Conservation (phyloP, 1,140 invertebrate genomes). For the Akabosia matsudoensis region DNA sequence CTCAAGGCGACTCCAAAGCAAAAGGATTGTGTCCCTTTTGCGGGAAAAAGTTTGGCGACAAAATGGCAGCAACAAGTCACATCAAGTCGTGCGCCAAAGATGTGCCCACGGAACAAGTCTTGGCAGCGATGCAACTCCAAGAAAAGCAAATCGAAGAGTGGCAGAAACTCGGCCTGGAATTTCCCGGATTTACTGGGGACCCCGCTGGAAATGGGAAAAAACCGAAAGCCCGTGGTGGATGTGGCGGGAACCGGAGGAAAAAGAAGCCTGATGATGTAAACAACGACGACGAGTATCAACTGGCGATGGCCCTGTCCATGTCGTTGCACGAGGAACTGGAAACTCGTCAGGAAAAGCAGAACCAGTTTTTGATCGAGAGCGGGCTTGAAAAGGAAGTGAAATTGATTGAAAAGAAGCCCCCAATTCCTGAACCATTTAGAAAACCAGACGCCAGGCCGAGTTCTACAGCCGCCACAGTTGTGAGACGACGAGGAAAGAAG, state of each 20-base stretch:
- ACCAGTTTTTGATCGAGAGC: slow-evolving; percentile 30
- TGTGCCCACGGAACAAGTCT: slow-evolving; percentile 52
- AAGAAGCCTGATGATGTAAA: not conserved
- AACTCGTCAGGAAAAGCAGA: slow-evolving; percentile 39
- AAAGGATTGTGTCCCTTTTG: slow-evolving; percentile 53
- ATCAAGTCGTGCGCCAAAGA: slow-evolving; percentile 55
- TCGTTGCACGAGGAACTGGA: slow-evolving; percentile 54
- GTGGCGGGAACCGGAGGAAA: slow-evolving; percentile 3
- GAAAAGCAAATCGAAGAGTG: slow-evolving; percentile 55
- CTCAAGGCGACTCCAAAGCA: not conserved
- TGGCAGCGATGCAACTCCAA: slow-evolving; percentile 54
- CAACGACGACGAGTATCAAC: slow-evolving; percentile 52
- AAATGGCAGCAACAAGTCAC: slow-evolving; percentile 49
- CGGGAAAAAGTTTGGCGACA: slow-evolving; percentile 52
- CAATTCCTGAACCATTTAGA: slow-evolving; percentile 41
- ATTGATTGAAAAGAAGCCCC: slow-evolving; percentile 48
- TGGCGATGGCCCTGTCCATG: slow-evolving; percentile 55
- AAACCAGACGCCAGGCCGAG: not conserved
- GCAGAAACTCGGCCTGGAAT: slow-evolving; percentile 52
- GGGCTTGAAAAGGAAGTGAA: slow-evolving; percentile 46
- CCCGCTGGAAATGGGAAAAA: not conserved
- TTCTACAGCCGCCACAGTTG: slow-evolving; percentile 23
- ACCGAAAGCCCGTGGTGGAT: not conserved
- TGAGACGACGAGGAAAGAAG: slow-evolving; percentile 55
- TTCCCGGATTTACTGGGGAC: slow-evolving; percentile 47